Conservation (phyloP, 2,888 invertebrate genomes). For the Tiliacea aurago region DNA sequence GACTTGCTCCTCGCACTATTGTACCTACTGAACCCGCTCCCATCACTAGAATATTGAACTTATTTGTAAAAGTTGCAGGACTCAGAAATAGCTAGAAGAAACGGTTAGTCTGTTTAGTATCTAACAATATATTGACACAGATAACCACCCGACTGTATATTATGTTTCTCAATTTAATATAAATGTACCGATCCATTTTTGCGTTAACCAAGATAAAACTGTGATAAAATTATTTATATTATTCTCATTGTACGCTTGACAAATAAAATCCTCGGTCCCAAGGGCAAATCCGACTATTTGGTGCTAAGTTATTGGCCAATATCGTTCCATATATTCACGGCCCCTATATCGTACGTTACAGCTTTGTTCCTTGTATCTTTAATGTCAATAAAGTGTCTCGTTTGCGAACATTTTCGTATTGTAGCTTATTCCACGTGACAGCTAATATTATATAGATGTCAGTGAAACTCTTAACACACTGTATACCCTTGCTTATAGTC, state of each 20-base stretch:
- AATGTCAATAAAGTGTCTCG: conserved; percentile 58
- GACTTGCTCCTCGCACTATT: background rate
- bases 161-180: conserved; percentile 3
- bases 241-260: conserved; percentile 47
- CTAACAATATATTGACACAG: conserved; percentile 2
- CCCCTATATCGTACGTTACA: conserved; percentile 30
- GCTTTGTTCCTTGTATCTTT: conserved; percentile 37
- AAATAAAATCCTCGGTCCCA: conserved; percentile 47
- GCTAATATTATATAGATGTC: conserved; percentile 3
- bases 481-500: background rate
- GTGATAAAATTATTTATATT: conserved; percentile 37
- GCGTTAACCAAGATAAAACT: conserved; percentile 25
- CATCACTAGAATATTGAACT: background rate
- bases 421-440: conserved; percentile 32
- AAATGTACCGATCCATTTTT: conserved; percentile 16
- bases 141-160: conserved; percentile 11
- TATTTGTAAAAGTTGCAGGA: background rate
- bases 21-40: background rate
- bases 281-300: conserved; percentile 47
- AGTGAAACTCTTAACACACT: conserved; percentile 3
- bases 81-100: background rate
- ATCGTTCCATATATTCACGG: conserved; percentile 40
- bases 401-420: conserved; percentile 31
- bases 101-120: background rate
- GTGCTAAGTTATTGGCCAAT: conserved; percentile 50